Conservation (phyloP, 2,888 invertebrate species). For the Cheilosia scutellata region DNA sequence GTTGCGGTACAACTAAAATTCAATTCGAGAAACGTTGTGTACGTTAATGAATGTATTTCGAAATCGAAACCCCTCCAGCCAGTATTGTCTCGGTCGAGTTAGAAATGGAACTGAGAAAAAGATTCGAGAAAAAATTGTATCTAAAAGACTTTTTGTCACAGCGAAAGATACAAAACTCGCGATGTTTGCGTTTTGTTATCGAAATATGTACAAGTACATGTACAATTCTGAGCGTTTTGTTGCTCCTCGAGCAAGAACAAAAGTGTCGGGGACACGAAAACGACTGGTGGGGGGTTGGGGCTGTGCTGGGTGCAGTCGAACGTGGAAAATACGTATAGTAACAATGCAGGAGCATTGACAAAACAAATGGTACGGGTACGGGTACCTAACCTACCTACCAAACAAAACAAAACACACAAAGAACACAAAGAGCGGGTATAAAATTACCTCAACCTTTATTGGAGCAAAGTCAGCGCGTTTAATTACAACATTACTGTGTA, state of each 20-base stretch:
- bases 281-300: too few relatives aligned
- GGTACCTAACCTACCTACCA: neutral
- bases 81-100: slow-evolving; percentile 26
- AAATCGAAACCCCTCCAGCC: neutral
- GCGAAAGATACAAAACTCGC: slow-evolving; percentile 28
- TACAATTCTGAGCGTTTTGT: slow-evolving; percentile 12
- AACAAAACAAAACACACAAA: slow-evolving; percentile 22
- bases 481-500: slow-evolving; percentile 13
- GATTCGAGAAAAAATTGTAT: slow-evolving; percentile 15
- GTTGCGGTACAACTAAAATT: neutral
- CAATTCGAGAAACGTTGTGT: neutral
- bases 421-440: neutral
- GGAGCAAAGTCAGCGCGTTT: slow-evolving; percentile 24
- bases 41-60: slow-evolving; percentile 14
- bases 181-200: slow-evolving; percentile 70
- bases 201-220: neutral
- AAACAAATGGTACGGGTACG: slow-evolving; percentile 26
- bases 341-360: slow-evolving; percentile 54
- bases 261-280: neutral
- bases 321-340: slow-evolving; percentile 32
- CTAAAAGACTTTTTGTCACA: slow-evolving; percentile 13
- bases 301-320: neutral
- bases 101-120: slow-evolving; percentile 35
- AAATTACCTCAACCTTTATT: slow-evolving; percentile 9
- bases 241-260: slow-evolving; percentile 3